Base-by-base conservation (phyloP, 2,797 vertebrate species). In the Argyrosomus regius region DNA sequence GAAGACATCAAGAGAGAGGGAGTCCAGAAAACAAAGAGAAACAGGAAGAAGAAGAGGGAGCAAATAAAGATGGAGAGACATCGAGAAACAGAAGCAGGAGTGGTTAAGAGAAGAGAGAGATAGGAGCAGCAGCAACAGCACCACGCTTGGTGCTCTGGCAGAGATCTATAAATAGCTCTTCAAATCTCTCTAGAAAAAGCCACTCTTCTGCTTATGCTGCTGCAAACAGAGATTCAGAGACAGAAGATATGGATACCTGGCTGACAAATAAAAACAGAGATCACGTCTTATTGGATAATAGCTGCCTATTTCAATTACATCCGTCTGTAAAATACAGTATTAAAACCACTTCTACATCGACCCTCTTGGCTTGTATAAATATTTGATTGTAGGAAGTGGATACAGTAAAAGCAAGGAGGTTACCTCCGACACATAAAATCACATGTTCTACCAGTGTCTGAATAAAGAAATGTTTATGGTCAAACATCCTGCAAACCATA, bases 101-200 rank as follows among this genome's bases (percentile, higher is more conserved):
- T 68, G 53, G 87, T 87, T 85, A 83, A 89, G 83, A 81, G 88
- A 84, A 90, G 88, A 81, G 77, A 88, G 88, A 83, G 73, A 91
- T 84, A 88, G 94, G 91, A 87, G 93, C 94, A 96, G 94, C 92
- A 95, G 92, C 91, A 95, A 87, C 92, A 94, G 90, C 90, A 95
- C 92, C 92, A 94, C 91, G 94, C 94, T 92, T 87, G 84, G 92
- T 93, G 94, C 93, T 95, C 85, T 94, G 94, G 95, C 95, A 93
- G 78, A 93, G 62, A 84, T 87, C 95, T 96, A 97, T 96, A 98
- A 97, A 97, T 97, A 97, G 97, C 95, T 87, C 90, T 93, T 96
- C 91, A 95, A 95, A 94, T 95, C 94, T 94, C 94, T 90, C 92
- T 94, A 93, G 92, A 94, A 95, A 94, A 93, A 93, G 87, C 75